Base-by-base conservation (phyloP, 2,113 vertebrate genomes). In the Phyllostomus hastatus region DNA sequence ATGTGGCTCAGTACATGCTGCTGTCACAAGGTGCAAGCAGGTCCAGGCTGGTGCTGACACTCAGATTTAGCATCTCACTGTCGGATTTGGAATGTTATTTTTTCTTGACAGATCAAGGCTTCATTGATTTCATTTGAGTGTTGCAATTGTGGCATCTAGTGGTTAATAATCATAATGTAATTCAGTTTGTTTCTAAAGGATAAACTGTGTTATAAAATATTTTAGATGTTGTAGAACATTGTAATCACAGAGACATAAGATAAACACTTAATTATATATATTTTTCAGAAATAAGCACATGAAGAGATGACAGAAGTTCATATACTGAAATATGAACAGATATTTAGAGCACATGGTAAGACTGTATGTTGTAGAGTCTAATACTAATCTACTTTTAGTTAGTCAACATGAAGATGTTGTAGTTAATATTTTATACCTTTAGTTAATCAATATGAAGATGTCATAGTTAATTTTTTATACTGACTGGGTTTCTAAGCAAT, bases 101-200 rank as follows among this genome's bases (percentile, higher is more conserved):
- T 46, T 50, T 50, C 61, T 41, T 95, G 70, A 89, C 0, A 6
- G 26, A 84, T 66, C 33, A 43, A 90, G 48, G 43, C 10, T 5
- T 10, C 61, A 46, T n/a, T 87, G 54, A 52, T 54, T 38, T 70
- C 80, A 96, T 97, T 94, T 94, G 20, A 19, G 91, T 91, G 96
- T 97, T 97, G 78, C 95, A 98, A 98, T 46, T 96, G 93, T 98
- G 98, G 95, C 98, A 98, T 93, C 97, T 98, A 98, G 97, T 97
- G 98, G 98, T 93, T 96, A 89, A 35, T 54, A 79, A 78, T 91
- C 92, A 97, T 96, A 86, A 1, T 73, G 48, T 85, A 88, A 76
- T 86, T 69, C 20, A 31, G 6, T 35, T 50, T 16, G 38, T 76
- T 75, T 78, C 10, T 78, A 81, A 94, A 61, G n/a, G 80, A 69